Percentiles rank a stretch among this genome's conserved stretches.
phyloP scores from a whole-genome alignment of 1,140 invertebrate species.

The Drosophila subobscura region DNA sequence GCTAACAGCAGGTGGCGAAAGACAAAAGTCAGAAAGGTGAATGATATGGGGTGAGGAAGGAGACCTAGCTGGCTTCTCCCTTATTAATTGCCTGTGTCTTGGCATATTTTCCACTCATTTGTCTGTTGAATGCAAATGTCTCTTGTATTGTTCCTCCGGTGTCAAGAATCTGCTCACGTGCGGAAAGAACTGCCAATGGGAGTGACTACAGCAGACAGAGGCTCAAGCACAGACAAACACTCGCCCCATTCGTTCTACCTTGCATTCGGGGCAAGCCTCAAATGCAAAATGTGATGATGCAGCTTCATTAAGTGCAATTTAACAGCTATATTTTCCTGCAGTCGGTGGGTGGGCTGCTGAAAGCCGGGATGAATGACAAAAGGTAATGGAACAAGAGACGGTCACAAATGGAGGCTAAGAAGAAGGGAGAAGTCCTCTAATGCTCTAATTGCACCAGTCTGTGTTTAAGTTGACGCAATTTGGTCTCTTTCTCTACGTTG shows the following conservation, averaged over 20 bases:
- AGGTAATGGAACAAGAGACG: conserved; percentile 53
- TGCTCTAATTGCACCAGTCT: conserved; percentile 77
- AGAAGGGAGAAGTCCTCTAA: conserved; percentile 58
- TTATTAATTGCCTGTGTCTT: conserved; percentile 80
- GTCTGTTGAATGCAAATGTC: conserved; percentile 75
- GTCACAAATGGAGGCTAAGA: conserved; percentile 7
- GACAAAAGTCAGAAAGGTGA: conserved; percentile 38
- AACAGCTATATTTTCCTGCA: conserved; percentile 71
- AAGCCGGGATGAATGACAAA: conserved; percentile 72
- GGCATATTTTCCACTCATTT: conserved; percentile 80
- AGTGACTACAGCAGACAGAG: conserved; percentile 22
- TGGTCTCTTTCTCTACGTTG: conserved; percentile 45
- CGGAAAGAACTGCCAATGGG: conserved; percentile 39
- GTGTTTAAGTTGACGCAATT: conserved; percentile 73
- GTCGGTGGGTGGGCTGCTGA: conserved; percentile 57
- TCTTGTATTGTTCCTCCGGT: conserved; percentile 57
- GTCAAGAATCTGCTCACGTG: conserved; percentile 68
- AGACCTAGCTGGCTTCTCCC: conserved; percentile 47
- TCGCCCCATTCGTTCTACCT: neutral
- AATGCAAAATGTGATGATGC: conserved; percentile 81
- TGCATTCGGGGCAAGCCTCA: conserved; percentile 28
- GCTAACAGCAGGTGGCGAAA: conserved; percentile 54
- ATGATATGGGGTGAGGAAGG: neutral
- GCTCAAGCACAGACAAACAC: neutral
- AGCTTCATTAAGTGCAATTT: conserved; percentile 80